Conservation (phyloP, 2,797 vertebrate genomes). For the Phataginus tricuspis region DNA sequence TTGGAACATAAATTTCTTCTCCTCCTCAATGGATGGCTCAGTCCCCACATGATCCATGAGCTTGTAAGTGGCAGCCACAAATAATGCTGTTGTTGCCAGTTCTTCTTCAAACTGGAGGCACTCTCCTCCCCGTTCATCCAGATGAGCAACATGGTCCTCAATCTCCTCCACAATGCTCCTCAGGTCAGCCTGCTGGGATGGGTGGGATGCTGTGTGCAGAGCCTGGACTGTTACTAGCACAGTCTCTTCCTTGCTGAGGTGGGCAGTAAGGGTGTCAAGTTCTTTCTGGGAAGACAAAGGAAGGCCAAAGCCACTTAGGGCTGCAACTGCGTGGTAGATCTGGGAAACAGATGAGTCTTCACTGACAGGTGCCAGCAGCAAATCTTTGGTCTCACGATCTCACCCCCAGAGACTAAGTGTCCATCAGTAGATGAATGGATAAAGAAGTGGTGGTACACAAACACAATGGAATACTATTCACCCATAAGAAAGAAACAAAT, state of each 20-base stretch:
- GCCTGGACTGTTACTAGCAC: slow-evolving; percentile 93
- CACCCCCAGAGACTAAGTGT: too few relatives aligned
- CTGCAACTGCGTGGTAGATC: slow-evolving; percentile 95
- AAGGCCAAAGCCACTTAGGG: slow-evolving; percentile 93
- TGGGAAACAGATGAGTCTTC: slow-evolving; percentile 95
- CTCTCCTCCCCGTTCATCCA: slow-evolving; percentile 96
- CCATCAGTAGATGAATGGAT: too few relatives aligned
- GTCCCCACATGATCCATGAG: slow-evolving; percentile 96
- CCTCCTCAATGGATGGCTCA: slow-evolving; percentile 97
- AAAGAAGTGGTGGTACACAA: too few relatives aligned
- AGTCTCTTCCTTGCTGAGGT: slow-evolving; percentile 96
- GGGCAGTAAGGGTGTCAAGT: slow-evolving; percentile 91
- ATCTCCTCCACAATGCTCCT: slow-evolving; percentile 96
- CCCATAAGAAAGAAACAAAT: too few relatives aligned
- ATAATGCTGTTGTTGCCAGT: slow-evolving; percentile 95
- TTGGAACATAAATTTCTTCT: slow-evolving; percentile 41
- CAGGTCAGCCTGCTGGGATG: slow-evolving; percentile 96
- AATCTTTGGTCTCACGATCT: slow-evolving; percentile 97
- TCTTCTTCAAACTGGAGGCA: slow-evolving; percentile 99
- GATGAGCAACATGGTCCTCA: slow-evolving; percentile 97
- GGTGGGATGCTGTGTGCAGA: slow-evolving; percentile 93
- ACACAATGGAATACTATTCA: too few relatives aligned
- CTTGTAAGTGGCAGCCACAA: slow-evolving; percentile 95
- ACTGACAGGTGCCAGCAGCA: slow-evolving; percentile 94
- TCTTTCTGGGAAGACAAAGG: slow-evolving; percentile 96